Evolutionary conservation across 2,888 invertebrate species (phyloP).

Genomic region (Steromphala cineraria): DNA sequence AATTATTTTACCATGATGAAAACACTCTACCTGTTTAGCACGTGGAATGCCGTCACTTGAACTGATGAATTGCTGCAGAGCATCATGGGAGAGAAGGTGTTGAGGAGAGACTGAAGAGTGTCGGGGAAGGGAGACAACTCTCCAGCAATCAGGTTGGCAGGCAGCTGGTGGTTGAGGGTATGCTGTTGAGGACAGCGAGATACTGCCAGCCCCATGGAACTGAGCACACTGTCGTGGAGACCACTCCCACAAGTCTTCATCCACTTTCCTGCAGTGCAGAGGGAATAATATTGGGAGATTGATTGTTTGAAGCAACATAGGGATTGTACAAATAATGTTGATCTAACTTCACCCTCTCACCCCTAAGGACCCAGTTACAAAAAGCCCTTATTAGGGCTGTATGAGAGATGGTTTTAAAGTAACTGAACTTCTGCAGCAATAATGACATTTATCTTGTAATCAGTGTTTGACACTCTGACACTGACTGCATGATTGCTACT

Average conservation of each 20-base stretch:
- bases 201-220: conserved; percentile 49
- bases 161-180: conserved; percentile 63
- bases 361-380: conserved; percentile 62
- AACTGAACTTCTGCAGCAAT: too few species aligned
- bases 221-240: conserved; percentile 36
- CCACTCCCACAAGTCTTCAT: background rate
- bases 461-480: too few species aligned
- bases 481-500: too few species aligned
- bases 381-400: too few species aligned
- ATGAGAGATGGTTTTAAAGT: too few species aligned
- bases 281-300: too few species aligned
- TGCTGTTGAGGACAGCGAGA: conserved; percentile 56
- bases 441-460: too few species aligned
- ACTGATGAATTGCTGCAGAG: conserved; percentile 48
- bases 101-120: conserved; percentile 68
- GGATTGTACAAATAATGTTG: too few species aligned
- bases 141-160: conserved; percentile 66
- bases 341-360: conserved; percentile 53
- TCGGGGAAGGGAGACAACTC: conserved; percentile 65
- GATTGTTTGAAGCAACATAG: background rate
- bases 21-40: conserved; percentile 57
- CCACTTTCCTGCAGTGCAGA: background rate
- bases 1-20: background rate
- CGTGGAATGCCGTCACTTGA: conserved; percentile 65
- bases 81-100: conserved; percentile 70